Base-by-base conservation (phyloP, 2,888 invertebrate genomes). In the Slavum lentiscoides region DNA sequence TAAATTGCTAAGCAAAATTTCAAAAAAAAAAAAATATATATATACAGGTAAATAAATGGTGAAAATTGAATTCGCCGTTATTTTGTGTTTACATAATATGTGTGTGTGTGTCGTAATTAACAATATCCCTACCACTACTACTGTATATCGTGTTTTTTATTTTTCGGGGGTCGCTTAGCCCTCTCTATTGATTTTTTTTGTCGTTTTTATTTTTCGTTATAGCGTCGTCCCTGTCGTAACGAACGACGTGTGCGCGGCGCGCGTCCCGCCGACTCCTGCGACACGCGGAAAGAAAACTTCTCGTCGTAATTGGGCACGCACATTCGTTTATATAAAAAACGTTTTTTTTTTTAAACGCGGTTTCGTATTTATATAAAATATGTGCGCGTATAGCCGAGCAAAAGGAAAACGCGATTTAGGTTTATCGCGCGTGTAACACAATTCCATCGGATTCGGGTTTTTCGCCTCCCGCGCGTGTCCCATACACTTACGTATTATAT, bases 281-380 rank as follows among this genome's bases (percentile, higher is more conserved):
- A 55, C 8, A 39, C 19, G 55, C 21, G 39, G 19, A 53, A 67
- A 66, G 64, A 30, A 4, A 30, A 30, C 30, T 1, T 30, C 30
- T 58, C 19, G 39, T 58, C 19, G 74, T 43, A 67, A 75, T 75
- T 75, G 39, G 66, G 67, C 39, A 75, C 66, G 74, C 66, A 75
- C 23, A 66, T 39, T 74, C 66, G 53, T 74, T 64, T 66, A 39
- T 4, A 4, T 4, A 4, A 30, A 30, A 1, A 30, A 30, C 30
- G 30, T n/a, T n/a, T n/a, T n/a, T n/a, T n/a, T 30, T 53, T 37
- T 66, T 21, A 66, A 74, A 74, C 39, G 55, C 39, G 39, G 55
- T 66, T 64, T 37, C 17, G 21, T 66, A 15, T 53, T 30, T 23
- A 43, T 43, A 9, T 43, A 43, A 4, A 43, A 43, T 43, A 6